Conservation (phyloP, 2,113 vertebrate species). For the Noctilio leporinus region DNA sequence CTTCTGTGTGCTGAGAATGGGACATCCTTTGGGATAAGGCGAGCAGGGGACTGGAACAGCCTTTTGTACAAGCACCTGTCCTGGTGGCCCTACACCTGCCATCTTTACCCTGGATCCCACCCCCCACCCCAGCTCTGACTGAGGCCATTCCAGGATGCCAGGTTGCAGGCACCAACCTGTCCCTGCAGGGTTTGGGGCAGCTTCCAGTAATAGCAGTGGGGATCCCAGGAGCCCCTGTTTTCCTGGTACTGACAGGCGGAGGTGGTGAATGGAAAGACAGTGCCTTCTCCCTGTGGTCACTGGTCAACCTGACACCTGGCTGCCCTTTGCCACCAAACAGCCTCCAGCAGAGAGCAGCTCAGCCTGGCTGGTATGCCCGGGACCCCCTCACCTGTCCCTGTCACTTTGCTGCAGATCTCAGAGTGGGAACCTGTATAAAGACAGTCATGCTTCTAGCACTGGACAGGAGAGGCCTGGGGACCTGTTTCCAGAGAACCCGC, state of each 20-base stretch:
- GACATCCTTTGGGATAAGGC: background rate
- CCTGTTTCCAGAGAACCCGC: background rate
- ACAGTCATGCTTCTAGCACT: background rate
- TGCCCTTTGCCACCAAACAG: too few relatives aligned
- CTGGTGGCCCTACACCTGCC: too few relatives aligned
- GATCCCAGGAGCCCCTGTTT: background rate
- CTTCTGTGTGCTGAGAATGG: background rate
- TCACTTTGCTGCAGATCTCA: conserved; percentile 58
- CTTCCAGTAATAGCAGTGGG: background rate
- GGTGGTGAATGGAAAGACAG: background rate
- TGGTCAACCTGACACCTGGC: background rate
- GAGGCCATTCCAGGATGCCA: background rate
- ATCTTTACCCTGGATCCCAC: background rate
- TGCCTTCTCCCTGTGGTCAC: background rate
- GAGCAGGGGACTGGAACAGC: background rate
- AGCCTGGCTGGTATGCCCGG: background rate
- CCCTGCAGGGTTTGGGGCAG: background rate
- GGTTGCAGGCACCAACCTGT: background rate
- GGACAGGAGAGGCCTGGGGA: conserved; percentile 11
- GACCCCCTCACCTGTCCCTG: background rate
- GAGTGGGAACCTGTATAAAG: background rate
- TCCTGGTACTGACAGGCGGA: background rate
- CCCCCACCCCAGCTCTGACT: background rate
- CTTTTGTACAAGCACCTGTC: background rate
- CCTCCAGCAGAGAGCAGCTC: background rate